Percentiles rank a stretch among this genome's conserved stretches.
Evolutionary conservation across 2,797 vertebrate species (phyloP).

Genomic region (Hydrocynus forskahlii): DNA sequence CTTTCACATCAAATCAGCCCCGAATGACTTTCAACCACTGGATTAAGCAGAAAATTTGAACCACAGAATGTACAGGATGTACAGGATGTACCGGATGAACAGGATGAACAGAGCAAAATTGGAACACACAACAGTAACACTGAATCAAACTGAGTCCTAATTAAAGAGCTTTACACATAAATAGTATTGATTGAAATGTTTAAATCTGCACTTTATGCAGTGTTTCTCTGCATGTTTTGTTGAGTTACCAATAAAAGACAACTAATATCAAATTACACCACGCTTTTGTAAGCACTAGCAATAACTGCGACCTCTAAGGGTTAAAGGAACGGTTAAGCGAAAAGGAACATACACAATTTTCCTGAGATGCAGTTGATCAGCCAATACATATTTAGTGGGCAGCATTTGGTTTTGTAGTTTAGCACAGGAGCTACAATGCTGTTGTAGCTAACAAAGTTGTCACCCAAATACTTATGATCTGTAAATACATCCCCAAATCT

Average conservation of each 20-base stretch:
- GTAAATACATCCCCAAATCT: no score
- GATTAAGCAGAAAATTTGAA: no score
- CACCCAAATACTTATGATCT: no score
- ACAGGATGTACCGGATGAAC: neutral
- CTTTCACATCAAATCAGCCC: no score
- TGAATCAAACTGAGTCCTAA: neutral
- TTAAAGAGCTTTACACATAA: no score
- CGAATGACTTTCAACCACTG: no score
- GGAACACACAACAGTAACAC: neutral
- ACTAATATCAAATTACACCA: no score
- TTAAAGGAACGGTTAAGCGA: neutral
- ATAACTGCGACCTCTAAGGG: neutral
- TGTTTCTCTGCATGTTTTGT: no score
- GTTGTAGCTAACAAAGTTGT: neutral
- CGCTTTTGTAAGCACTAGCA: neutral
- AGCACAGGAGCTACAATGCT: neutral
- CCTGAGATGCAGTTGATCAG: neutral
- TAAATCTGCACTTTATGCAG: no score
- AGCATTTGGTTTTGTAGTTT: neutral
- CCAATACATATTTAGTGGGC: neutral
- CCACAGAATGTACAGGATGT: neutral
- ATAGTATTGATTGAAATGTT: no score
- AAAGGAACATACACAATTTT: neutral
- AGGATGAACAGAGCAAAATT: no score
- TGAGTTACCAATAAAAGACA: no score